Base-by-base conservation (phyloP, 2,888 invertebrate genomes). In the Aphelenchoides bicaudatus region DNA sequence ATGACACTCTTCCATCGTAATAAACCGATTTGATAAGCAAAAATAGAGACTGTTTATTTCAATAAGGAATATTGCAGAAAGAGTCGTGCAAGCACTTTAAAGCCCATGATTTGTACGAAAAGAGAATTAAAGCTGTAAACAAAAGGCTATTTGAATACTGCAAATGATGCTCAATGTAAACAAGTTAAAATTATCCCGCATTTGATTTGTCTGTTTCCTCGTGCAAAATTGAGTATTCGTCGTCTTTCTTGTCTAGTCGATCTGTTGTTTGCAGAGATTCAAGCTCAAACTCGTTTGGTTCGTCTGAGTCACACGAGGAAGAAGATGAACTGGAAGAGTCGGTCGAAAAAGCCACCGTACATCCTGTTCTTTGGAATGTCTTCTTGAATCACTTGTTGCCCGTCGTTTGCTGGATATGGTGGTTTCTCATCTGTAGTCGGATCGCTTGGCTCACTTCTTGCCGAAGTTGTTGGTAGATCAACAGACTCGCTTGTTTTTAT, bases 241-340 rank as follows among this genome's bases (percentile, higher is more conserved):
- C 43, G 8, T 25, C 21, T 43, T 43, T 10, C 43, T 43, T 43
- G 6, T n/a, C 21, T 8, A 21, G 10, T 8, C n/a, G 43, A 10
- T 43, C 43, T 6, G 43, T 8, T n/a, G 43, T 43, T 43, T 25
- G 43, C 16, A 25, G 10, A 8, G 43, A 43, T n/a, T 43, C 43
- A n/a, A n/a, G n/a, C n/a, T n/a, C n/a, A n/a, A n/a, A n/a, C n/a
- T n/a, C n/a, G n/a, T n/a, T n/a, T n/a, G n/a, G n/a, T 10, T 25
- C 10, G 8, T 43, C 43, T 25, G 43, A 43, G 23, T 43, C 43
- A n/a, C 43, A 21, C 16, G 43, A 43, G 8, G 34, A 34, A 34
- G 34, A 34, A 34, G 34, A n/a, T 10, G 34, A n/a, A 34, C 34
- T 10, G n/a, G 34, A 8, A 10, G n/a, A n/a, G n/a, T n/a, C n/a